Conservation (phyloP, 2,113 vertebrate species). For the Alces alces region DNA sequence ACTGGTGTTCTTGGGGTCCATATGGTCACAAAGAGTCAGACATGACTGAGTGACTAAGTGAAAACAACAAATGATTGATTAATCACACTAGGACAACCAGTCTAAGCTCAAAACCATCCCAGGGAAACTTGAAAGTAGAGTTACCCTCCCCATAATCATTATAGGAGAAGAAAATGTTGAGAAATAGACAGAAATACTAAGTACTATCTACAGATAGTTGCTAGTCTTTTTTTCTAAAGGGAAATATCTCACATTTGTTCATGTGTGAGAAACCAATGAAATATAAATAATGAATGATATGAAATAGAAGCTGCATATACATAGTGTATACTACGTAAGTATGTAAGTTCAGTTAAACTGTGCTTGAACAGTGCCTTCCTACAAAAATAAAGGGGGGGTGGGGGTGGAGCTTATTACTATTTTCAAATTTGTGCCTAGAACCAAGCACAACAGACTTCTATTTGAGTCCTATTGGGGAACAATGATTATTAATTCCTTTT, state of each 20-base stretch:
- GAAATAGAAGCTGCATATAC: background rate
- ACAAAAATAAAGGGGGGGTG: background rate
- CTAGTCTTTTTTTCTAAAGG: background rate
- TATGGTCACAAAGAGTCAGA: background rate
- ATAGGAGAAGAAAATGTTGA: background rate
- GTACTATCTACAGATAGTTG: background rate
- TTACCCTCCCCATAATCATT: background rate
- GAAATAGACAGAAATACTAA: background rate
- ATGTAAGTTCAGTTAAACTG: background rate
- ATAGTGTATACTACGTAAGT: background rate
- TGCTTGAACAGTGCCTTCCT: background rate
- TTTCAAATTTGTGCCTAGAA: background rate
- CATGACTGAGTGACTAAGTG: background rate
- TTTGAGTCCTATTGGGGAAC: background rate
- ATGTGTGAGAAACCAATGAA: background rate
- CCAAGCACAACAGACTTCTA: background rate
- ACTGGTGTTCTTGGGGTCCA: background rate
- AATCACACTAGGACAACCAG: background rate
- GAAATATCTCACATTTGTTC: background rate
- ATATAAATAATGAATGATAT: background rate
- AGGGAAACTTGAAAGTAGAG: background rate
- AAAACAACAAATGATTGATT: background rate
- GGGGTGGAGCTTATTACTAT: background rate
- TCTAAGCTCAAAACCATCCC: background rate
- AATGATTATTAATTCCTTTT: background rate